Evolutionary conservation across 2,113 vertebrate species (phyloP).

Genomic region (Carassius gibelio): DNA sequence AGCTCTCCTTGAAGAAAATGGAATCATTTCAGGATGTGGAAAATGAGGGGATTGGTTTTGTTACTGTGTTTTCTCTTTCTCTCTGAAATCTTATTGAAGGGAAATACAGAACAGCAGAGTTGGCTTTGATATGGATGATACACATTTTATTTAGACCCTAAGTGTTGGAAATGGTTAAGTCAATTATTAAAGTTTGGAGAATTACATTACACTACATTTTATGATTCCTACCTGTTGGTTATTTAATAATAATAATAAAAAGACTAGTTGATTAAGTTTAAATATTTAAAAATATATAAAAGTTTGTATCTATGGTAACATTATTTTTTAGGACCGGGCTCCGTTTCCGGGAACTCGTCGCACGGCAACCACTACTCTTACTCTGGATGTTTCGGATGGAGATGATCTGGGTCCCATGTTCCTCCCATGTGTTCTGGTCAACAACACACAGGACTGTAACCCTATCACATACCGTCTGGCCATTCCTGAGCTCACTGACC

Average conservation of each 20-base stretch:
- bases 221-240: not conserved
- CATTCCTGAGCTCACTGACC: conserved; percentile 87
- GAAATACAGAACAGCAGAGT: not conserved
- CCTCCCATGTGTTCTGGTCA: conserved; percentile 90
- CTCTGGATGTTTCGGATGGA: conserved; percentile 90
- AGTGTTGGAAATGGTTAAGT: not conserved
- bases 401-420: conserved; percentile 97
- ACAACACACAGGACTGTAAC: conserved; percentile 89
- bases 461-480: conserved; percentile 87
- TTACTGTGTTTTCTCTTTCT: not conserved
- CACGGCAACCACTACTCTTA: conserved; percentile 91
- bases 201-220: not conserved
- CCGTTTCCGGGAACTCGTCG: conserved; percentile 83
- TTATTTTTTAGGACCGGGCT: conserved; percentile 84
- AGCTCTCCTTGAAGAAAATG: conserved; percentile 29
- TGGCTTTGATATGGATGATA: not conserved
- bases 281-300: conserved; percentile 4
- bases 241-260: not conserved
- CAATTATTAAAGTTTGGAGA: not conserved
- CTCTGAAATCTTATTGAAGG: not conserved
- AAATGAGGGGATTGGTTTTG: not conserved
- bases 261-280: not conserved
- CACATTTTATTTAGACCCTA: not conserved
- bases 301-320: conserved; percentile 26
- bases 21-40: conserved; percentile 1